phyloP scores from a whole-genome alignment of 2,797 vertebrate species.

The Babyrousa celebensis region DNA sequence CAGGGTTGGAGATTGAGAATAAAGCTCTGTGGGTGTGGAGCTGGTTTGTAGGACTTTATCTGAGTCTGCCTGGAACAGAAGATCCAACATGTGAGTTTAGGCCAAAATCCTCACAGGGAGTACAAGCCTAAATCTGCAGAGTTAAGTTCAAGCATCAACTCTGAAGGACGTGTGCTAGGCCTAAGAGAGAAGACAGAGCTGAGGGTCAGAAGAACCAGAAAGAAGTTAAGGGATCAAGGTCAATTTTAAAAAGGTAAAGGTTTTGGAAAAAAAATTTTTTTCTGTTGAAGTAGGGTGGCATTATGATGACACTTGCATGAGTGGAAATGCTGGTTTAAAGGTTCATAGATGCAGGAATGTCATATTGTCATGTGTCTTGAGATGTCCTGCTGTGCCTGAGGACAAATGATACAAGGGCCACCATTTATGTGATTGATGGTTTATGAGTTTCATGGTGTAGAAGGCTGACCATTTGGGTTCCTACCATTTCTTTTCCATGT shows the following conservation, averaged over 20 bases:
- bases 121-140: neutral
- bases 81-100: neutral
- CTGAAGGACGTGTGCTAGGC: neutral
- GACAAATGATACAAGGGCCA: neutral
- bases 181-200: neutral
- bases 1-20: neutral
- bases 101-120: neutral
- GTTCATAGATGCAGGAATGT: neutral
- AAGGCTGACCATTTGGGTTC: neutral
- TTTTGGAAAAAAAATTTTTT: neutral
- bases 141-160: neutral
- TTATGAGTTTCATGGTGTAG: neutral
- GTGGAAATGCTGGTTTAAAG: neutral
- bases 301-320: neutral
- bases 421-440: neutral
- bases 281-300: neutral
- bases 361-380: neutral
- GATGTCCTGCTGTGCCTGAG: neutral
- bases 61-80: neutral
- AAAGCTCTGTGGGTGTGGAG: neutral
- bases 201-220: neutral
- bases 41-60: neutral
- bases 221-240: neutral
- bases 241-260: neutral
- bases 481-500: neutral